Percentiles rank a stretch among this genome's conserved stretches.
Evolutionary conservation across 92 coral and sea anemone species (phyloP).

Genomic region (Epizoanthus rinbou): DNA sequence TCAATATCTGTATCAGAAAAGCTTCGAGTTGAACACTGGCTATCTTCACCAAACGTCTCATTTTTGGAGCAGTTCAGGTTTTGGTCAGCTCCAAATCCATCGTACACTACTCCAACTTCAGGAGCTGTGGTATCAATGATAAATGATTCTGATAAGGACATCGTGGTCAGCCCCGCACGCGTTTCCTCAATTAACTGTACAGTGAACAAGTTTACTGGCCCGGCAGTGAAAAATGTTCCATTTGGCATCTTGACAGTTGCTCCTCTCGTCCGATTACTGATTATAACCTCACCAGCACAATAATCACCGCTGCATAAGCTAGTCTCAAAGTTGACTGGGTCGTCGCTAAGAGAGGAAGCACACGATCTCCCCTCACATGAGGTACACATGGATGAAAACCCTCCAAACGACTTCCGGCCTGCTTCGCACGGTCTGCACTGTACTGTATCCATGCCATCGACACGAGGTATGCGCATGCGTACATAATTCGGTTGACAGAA

Average conservation of each 20-base stretch:
- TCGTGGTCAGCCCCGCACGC: slow-evolving; percentile 70
- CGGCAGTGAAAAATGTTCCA: slow-evolving; percentile 77
- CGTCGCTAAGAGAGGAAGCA: slow-evolving; percentile 52
- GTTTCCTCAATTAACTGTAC: slow-evolving; percentile 75
- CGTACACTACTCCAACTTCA: slow-evolving; percentile 84
- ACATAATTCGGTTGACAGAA: slow-evolving; percentile 77
- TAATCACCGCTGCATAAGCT: slow-evolving; percentile 52
- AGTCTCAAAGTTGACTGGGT: slow-evolving; percentile 71
- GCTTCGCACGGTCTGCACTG: slow-evolving; percentile 78
- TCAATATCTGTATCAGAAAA: slow-evolving; percentile 91
- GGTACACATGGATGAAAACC: slow-evolving; percentile 74
- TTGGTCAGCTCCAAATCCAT: slow-evolving; percentile 90
- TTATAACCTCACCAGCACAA: slow-evolving; percentile 47
- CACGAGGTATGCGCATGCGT: slow-evolving; percentile 60
- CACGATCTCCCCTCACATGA: slow-evolving; percentile 64
- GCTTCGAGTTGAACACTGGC: slow-evolving; percentile 91
- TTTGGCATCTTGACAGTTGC: slow-evolving; percentile 50
- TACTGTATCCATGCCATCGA: slow-evolving; percentile 58
- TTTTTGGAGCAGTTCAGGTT: slow-evolving; percentile 84
- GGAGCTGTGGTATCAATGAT: slow-evolving; percentile 91
- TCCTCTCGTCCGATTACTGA: slow-evolving; percentile 63
- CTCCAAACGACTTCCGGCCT: slow-evolving; percentile 84
- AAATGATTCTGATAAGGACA: slow-evolving; percentile 75
- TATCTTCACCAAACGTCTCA: slow-evolving; percentile 88
- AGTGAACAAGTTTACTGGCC: slow-evolving; percentile 72